phyloP scores from a whole-genome alignment of 2,113 vertebrate species.

The Ptilonorhynchus violaceus region DNA sequence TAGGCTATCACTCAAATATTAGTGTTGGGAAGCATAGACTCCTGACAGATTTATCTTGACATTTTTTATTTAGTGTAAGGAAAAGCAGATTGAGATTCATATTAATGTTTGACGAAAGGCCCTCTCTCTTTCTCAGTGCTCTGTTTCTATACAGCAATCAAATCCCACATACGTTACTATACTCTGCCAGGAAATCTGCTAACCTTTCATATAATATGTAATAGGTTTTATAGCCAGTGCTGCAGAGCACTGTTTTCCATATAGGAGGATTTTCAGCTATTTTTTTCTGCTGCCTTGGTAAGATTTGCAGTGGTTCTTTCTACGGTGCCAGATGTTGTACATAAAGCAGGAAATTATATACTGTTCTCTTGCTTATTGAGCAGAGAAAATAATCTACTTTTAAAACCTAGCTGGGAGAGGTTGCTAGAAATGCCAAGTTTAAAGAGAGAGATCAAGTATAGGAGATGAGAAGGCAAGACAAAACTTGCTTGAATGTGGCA shows the following conservation, averaged over 20 bases:
- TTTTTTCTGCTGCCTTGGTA: slow-evolving; percentile 33
- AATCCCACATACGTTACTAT: not conserved
- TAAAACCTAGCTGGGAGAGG: not conserved
- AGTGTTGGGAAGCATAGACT: not conserved
- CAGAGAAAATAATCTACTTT: slow-evolving; percentile 12
- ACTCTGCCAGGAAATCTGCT: slow-evolving; percentile 26
- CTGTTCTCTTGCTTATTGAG: not conserved
- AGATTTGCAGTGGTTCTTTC: not conserved
- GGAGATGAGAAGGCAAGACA: slow-evolving; percentile 28
- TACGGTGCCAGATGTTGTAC: not conserved
- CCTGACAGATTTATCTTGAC: not conserved
- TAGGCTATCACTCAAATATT: slow-evolving; percentile 1
- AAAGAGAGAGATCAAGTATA: slow-evolving; percentile 16
- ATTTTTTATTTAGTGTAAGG: not conserved
- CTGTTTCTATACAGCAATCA: not conserved
- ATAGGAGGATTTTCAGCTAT: not conserved
- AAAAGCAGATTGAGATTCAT: not conserved
- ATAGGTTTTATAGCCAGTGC: not conserved
- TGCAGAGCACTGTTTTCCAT: not conserved
- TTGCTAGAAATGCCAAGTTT: slow-evolving; percentile 22
- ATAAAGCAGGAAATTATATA: slow-evolving; percentile 11
- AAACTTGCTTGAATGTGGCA: not conserved
- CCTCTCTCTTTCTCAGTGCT: not conserved
- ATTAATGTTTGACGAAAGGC: not conserved
- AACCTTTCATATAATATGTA: not conserved